A percentile compares a stretch with the other conserved stretches of the same genome.
phyloP scores from a whole-genome alignment of 2,888 invertebrate species.

The Nomada ruficornis region DNA sequence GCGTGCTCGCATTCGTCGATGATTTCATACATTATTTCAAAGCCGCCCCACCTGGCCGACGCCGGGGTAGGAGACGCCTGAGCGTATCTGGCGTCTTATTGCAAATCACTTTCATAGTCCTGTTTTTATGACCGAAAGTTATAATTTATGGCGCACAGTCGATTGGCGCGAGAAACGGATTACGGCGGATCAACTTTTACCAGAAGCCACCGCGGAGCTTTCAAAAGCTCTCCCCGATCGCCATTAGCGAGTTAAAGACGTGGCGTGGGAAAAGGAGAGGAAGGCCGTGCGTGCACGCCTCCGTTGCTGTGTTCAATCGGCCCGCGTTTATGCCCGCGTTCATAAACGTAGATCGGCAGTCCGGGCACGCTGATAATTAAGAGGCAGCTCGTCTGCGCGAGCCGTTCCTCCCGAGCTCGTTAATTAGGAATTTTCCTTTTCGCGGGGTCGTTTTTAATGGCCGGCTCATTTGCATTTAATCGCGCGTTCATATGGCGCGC shows the following conservation, averaged over 20 bases:
- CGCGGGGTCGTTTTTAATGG: slow-evolving; percentile 20
- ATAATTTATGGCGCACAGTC: slow-evolving; percentile 73
- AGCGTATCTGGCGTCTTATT: slow-evolving; percentile 57
- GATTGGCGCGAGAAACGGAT: slow-evolving; percentile 68
- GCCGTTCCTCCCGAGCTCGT: slow-evolving; percentile 27
- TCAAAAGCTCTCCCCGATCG: slow-evolving; percentile 67
- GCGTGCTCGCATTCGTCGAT: slow-evolving; percentile 50
- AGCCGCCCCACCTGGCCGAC: slow-evolving; percentile 35
- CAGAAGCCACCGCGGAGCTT: slow-evolving; percentile 51
- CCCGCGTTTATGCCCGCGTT: slow-evolving; percentile 28
- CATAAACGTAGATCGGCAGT: slow-evolving; percentile 46
- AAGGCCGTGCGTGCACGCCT: slow-evolving; percentile 47
- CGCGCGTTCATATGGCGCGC: slow-evolving; percentile 24
- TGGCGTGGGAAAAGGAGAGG: slow-evolving; percentile 72
- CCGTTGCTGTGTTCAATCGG: slow-evolving; percentile 15
- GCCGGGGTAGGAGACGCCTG: slow-evolving; percentile 14
- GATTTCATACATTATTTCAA: slow-evolving; percentile 64
- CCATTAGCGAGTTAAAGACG: slow-evolving; percentile 69
- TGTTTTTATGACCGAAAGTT: slow-evolving; percentile 78
- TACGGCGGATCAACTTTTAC: slow-evolving; percentile 62
- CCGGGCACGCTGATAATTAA: slow-evolving; percentile 55
- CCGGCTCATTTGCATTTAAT: slow-evolving; percentile 42
- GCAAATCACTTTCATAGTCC: slow-evolving; percentile 79
- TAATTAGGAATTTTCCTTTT: slow-evolving; percentile 54
- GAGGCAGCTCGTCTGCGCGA: slow-evolving; percentile 24